Conservation (phyloP, 2,888 invertebrate species). For the Cabera pusaria region DNA sequence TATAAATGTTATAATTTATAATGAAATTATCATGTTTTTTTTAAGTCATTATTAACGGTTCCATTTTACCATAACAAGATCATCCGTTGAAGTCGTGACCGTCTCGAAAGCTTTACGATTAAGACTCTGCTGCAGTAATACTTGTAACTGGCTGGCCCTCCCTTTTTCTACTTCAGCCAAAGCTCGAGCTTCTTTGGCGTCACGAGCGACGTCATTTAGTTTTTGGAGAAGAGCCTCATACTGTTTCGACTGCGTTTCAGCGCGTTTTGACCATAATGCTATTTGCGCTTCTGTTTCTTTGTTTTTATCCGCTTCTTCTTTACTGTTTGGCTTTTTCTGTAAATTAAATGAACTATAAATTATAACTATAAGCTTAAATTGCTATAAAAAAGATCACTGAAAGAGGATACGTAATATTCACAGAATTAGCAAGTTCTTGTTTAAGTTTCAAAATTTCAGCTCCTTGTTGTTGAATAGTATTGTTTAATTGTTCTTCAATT, state of each 20-base stretch:
- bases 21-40: too few relatives aligned
- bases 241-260: conserved; percentile 64
- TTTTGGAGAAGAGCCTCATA: conserved; percentile 64
- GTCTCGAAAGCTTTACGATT: conserved; percentile 33
- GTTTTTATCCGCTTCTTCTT: conserved; percentile 49
- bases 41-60: too few relatives aligned
- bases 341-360: conserved; percentile 27
- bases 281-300: conserved; percentile 62
- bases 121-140: conserved; percentile 51
- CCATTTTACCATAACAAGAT: conserved; percentile 25
- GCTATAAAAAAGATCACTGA: too few relatives aligned
- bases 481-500: conserved; percentile 63
- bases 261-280: conserved; percentile 57
- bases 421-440: conserved; percentile 69
- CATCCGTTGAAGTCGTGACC: conserved; percentile 30
- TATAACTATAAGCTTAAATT: too few relatives aligned
- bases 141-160: conserved; percentile 55
- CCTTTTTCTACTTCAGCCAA: conserved; percentile 58
- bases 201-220: conserved; percentile 59
- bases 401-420: too few relatives aligned
- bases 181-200: conserved; percentile 59
- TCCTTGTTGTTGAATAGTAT: conserved; percentile 77
- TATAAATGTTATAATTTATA: conserved; percentile 1
- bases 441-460: conserved; percentile 73
- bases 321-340: conserved; percentile 51